Evolutionary conservation across 1,140 invertebrate genomes (phyloP).

Genomic region (Bombus soroeensis): DNA sequence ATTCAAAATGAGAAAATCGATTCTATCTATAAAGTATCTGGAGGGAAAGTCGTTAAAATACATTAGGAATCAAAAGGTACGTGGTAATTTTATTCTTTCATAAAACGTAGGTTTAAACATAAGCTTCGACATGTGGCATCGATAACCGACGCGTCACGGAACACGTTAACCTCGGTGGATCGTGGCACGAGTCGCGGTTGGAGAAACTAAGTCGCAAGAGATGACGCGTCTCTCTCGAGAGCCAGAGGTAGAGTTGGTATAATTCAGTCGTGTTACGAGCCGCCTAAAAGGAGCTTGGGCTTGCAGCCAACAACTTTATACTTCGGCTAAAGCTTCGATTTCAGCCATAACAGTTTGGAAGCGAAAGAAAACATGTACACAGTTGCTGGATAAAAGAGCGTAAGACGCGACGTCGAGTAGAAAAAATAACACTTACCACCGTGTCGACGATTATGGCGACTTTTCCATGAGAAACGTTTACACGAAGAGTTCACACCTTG

Average conservation of each 20-base stretch:
- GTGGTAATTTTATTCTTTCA: too few species aligned
- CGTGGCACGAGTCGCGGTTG: not conserved
- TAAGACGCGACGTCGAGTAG: not conserved
- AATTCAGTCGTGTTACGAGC: not conserved
- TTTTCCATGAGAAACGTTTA: slow-evolving; percentile 1
- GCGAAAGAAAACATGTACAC: not conserved
- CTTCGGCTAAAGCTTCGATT: not conserved
- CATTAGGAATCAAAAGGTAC: too few species aligned
- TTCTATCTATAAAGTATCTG: too few species aligned
- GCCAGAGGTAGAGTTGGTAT: not conserved
- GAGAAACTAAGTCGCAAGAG: not conserved
- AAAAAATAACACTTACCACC: not conserved
- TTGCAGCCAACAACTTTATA: slow-evolving; percentile 9
- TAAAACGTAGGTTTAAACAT: too few species aligned
- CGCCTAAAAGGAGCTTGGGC: slow-evolving; percentile 8
- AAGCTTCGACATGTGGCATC: too few species aligned
- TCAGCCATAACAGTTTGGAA: not conserved
- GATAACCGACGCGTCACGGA: too few species aligned
- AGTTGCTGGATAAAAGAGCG: not conserved
- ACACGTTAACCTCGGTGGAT: too few species aligned
- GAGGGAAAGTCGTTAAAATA: too few species aligned
- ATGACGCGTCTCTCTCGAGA: not conserved
- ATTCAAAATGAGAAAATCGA: too few species aligned
- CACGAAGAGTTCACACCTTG: not conserved
- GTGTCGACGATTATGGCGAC: not conserved